Base-by-base conservation (phyloP, 2,888 invertebrate genomes). In the Danaus chrysippus region DNA sequence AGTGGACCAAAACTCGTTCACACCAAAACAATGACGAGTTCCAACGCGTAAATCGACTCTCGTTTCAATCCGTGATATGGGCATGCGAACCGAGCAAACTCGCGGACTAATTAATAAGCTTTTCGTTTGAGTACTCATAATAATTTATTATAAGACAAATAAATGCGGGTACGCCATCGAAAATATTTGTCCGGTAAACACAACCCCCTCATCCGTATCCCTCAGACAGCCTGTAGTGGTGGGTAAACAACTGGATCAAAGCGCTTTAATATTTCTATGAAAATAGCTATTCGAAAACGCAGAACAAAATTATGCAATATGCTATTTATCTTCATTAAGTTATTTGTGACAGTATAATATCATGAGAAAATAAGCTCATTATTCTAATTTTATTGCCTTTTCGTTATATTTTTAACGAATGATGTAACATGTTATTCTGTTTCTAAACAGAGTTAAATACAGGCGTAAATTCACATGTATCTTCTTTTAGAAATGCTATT, bases 181-280 rank as follows among this genome's bases (percentile, higher is more conserved):
- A 83, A 87, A 86, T 86, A 85, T 89, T 90, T 87, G 75, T 77
- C 67, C 70, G 69, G 79, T 73, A 87, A 87, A 88, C 82, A 87
- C 69, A 64, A 63, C 70, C 67, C 75, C 77, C 78, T 73, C 70
- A 73, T 73, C 66, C 71, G 71, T 70, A 73, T 73, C 78, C 76
- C 79, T 74, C 73, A 68, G 67, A 68, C 70, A 68, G 80, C 71
- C 70, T 72, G 71, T 75, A 83, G 81, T 80, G 81, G 79, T 77
- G 69, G 64, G 81, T 77, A 87, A 86, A 88, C 74, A 70, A 68
- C 68, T 67, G 80, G 83, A 88, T 90, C 88, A 90, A 90, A 89
- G 86, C 75, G 68, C 69, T 70, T 70, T 63, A 66, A 59, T 68
- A 67, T 66, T 72, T 65, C 54, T 68, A 61, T 63, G 58, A 56